Evolutionary conservation across 2,797 vertebrate genomes (phyloP), one percentile per base, ranked within the genome.

Genomic region (Aulostomus chinensis): DNA sequence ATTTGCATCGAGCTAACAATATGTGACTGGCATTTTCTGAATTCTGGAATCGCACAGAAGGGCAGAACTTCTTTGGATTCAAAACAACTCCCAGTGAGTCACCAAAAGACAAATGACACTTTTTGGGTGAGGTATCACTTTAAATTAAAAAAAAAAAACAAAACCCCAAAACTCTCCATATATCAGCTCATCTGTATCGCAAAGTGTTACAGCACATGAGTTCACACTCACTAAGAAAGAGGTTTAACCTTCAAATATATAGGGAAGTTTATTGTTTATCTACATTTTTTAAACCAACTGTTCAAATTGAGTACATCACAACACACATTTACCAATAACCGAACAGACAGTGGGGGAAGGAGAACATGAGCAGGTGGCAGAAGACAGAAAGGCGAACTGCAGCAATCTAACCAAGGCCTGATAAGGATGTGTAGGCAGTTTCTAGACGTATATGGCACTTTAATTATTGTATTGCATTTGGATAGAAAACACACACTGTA

Each of bases 391-490:
- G 80, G 80, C 78, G 15, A 86, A 83, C 71, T 87, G 86, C 87
- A 86, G 79, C 83, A 86, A 84, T 81, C 76, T 88, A 87, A 86
- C 82, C 82, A 88, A 87, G 87, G 88, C 81, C 86, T 86, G 85
- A 84, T 83, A 85, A 86, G 77, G 74, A 82, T 77, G 83, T 83
- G 80, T 89, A 86, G 88, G 87, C 88, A 90, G 89, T 89, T 89
- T 89, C 85, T 89, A 88, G 82, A 90, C 83, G 81, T 81, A 84
- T 88, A 90, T 88, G 88, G 88, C 88, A 90, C 87, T 89, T 90
- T 87, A 73, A 86, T 83, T 84, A 86, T 88, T 86, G 86, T 88
- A 90, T 87, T 87, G 86, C 83, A 86, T 90, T 86, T 79, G 83
- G 81, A 84, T 89, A 86, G 82, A 88, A 86, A 86, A 87, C 84